Evolutionary conservation across 1,140 invertebrate species (phyloP).

Genomic region (Probaryconus sp.): DNA sequence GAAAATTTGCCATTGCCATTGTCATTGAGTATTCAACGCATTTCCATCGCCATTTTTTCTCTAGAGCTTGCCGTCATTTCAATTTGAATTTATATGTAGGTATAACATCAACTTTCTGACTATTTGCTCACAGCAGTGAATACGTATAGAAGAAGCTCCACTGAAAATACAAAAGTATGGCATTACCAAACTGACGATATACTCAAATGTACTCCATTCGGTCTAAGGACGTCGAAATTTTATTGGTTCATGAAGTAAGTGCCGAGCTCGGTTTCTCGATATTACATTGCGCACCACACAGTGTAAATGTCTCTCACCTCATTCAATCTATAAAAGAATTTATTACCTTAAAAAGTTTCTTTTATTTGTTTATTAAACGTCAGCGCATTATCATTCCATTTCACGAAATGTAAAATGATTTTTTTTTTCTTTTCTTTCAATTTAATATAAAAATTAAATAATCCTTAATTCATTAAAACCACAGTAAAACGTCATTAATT

Average conservation of each 20-base stretch:
- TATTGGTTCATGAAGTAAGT: constrained; percentile 46
- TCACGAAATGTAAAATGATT: background rate
- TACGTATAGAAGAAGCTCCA: constrained; percentile 33
- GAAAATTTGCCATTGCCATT: constrained; percentile 54
- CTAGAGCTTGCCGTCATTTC: constrained; percentile 23
- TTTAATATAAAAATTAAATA: too few relatives aligned
- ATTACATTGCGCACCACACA: constrained; percentile 36
- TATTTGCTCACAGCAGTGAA: constrained; percentile 33
- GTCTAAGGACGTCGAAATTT: constrained; percentile 43
- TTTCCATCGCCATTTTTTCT: constrained; percentile 31
- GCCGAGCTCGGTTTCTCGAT: constrained; percentile 31
- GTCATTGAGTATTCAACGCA: constrained; percentile 35
- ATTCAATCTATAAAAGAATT: constrained; percentile 26
- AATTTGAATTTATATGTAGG: constrained; percentile 56
- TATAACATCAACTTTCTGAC: constrained; percentile 39
- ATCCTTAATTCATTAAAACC: too few relatives aligned
- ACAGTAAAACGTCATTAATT: too few relatives aligned
- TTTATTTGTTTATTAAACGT: constrained; percentile 2
- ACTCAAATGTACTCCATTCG: constrained; percentile 45
- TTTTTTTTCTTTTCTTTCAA: too few relatives aligned
- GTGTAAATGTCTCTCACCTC: constrained; percentile 24
- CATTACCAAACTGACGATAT: constrained; percentile 53
- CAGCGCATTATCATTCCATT: too few relatives aligned
- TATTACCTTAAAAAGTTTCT: constrained; percentile 4
- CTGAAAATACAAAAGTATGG: constrained; percentile 50